Evolutionary conservation across 2,113 vertebrate species (phyloP), one percentile per base, ranked within the genome.

Genomic region (Hypomesus transpacificus): DNA sequence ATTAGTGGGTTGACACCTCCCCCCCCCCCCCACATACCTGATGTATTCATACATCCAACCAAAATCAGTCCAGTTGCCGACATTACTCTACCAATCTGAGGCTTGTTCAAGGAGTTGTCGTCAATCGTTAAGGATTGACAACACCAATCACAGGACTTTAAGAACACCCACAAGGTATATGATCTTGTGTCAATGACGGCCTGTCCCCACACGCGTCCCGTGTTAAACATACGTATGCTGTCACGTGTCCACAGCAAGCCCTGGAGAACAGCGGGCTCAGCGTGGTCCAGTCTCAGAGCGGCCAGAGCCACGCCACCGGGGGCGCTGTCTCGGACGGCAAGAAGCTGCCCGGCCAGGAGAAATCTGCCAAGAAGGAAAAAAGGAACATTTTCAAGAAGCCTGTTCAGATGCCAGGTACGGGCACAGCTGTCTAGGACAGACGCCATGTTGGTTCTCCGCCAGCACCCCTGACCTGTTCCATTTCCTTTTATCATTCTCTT

Each of bases 201-300:
- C 5, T 34, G 31, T 34, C 31, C 31, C 31, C 31, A 13, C 9
- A 46, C 39, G 9, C 9, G 39, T 46, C 39, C 39, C 39, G 9
- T 13, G 31, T 13, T 46, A 0, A 7, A 46, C 9, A 46, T 46
- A 2, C 9, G 39, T 46, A 2, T 7, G 5, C 9, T 46, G 39
- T 46, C n/a, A 2, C 16, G 17, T 17, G 16, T 70, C 76, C 83
- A 46, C 87, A 99, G 97, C 97, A 99, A 99, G 97, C 97, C 73
- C 90, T 99, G 90, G 97, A 98, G 91, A 99, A 99, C 92, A 98
- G 97, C 21, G 97, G 97, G 4, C 90, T 99, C 78, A 98, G 95
- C 68, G 84, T 93, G 91, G 90, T 91, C 87, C 13, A 94, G 90
- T 85, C 94, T 14, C 86, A 92, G 74, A 92, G 93, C 66, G 3